phyloP scores from a whole-genome alignment of 2,113 vertebrate species.

The Junco hyemalis region DNA sequence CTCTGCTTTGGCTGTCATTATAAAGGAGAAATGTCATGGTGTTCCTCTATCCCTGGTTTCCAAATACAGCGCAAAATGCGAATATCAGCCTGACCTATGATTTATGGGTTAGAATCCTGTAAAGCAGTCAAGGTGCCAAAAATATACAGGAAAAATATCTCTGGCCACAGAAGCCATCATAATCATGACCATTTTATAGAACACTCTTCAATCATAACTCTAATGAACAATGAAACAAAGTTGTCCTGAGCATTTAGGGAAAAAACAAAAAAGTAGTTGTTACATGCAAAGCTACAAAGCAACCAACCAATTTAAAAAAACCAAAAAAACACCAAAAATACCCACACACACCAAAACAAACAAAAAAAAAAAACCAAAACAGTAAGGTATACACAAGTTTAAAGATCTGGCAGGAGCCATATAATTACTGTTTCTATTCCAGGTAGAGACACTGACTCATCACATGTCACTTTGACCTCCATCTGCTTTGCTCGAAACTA shows the following conservation, averaged over 20 bases:
- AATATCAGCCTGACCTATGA: background rate
- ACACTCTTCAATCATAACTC: background rate
- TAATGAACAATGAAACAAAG: constrained; percentile 9
- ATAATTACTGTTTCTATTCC: background rate
- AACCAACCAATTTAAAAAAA: background rate
- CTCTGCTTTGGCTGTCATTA: background rate
- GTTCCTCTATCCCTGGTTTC: background rate
- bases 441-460: background rate
- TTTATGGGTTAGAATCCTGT: background rate
- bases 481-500: background rate
- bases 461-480: background rate
- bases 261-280: background rate
- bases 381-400: background rate
- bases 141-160: background rate
- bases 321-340: background rate
- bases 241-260: background rate
- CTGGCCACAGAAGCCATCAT: background rate
- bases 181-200: background rate
- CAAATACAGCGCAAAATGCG: background rate
- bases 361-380: background rate
- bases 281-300: background rate
- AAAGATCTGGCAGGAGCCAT: background rate
- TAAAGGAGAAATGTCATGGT: background rate
- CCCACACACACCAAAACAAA: rapidly evolving
- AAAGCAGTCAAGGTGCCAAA: background rate